These are phyloP conservation scores for Yponomeuta sedellus DNA, from an alignment of 2,888 invertebrate species.

Conservation along the genomic window DNA sequence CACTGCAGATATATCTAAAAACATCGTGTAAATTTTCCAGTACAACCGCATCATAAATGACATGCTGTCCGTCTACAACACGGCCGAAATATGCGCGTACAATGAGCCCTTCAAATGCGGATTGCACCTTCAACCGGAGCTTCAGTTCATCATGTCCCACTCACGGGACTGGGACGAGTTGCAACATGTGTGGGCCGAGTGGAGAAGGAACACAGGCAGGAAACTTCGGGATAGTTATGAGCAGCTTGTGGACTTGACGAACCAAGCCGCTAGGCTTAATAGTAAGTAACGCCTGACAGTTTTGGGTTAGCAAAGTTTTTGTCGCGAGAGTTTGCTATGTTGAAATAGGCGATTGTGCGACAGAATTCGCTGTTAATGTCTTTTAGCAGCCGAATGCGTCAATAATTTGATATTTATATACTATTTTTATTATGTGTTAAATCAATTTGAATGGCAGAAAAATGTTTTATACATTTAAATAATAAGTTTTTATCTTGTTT, in stretches of 20 bases:
- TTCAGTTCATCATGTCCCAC: constrained; percentile 85
- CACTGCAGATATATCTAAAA: background rate
- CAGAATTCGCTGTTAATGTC: no score
- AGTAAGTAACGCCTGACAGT: constrained; percentile 75
- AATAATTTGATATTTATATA: no score
- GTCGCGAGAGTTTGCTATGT: background rate
- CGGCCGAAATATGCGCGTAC: constrained; percentile 88
- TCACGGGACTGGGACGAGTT: constrained; percentile 91
- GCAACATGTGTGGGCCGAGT: constrained; percentile 92
- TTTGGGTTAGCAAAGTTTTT: background rate
- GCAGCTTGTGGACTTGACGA: constrained; percentile 86
- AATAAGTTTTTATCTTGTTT: no score
- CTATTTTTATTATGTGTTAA: no score
- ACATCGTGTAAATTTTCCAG: constrained; percentile 60
- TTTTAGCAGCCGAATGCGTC: no score
- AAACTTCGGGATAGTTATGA: constrained; percentile 87
- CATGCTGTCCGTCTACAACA: constrained; percentile 91
- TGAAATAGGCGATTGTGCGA: background rate
- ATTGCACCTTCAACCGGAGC: constrained; percentile 86
- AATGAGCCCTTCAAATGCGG: constrained; percentile 90
- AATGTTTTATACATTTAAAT: no score
- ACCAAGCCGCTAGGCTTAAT: constrained; percentile 86
- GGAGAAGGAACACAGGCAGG: constrained; percentile 89
- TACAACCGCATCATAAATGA: constrained; percentile 92
- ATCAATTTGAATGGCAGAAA: no score